phyloP scores from a whole-genome alignment of 2,797 vertebrate species.

The Poecilia gillii region DNA sequence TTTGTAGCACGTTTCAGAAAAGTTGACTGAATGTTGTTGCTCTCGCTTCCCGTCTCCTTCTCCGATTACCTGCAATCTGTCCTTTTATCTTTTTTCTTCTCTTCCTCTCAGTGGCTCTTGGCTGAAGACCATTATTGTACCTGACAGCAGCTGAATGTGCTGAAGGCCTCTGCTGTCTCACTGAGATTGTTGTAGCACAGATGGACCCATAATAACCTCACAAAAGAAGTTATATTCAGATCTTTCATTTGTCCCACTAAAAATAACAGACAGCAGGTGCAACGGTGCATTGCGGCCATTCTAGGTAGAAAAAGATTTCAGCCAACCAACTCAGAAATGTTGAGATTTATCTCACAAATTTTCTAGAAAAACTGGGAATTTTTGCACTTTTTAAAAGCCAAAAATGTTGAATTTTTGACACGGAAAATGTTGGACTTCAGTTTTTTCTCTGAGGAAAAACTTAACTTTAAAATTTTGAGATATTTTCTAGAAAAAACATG shows the following conservation, averaged over 20 bases:
- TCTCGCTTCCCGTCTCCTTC: conserved; percentile 10
- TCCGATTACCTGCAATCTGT: conserved; percentile 44
- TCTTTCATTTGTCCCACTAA: background rate
- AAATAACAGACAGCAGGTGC: background rate
- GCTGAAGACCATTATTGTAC: conserved; percentile 24
- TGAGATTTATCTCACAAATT: too few species aligned
- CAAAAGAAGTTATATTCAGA: conserved; percentile 2
- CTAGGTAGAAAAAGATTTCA: too few species aligned
- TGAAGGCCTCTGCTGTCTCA: conserved; percentile 18
- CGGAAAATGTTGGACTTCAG: too few species aligned
- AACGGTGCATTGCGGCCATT: accelerated
- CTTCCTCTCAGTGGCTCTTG: conserved; percentile 7
- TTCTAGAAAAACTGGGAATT: too few species aligned
- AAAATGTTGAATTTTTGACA: too few species aligned
- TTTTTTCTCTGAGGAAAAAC: too few species aligned
- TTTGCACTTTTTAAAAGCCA: too few species aligned
- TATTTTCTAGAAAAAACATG: too few species aligned
- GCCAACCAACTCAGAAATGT: too few species aligned
- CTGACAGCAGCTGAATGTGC: conserved; percentile 32
- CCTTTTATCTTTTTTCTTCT: conserved; percentile 15
- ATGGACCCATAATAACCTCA: conserved; percentile 11
- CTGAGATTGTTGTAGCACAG: conserved; percentile 2
- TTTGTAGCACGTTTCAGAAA: conserved; percentile 26
- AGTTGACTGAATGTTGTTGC: conserved; percentile 19
- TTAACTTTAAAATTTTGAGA: too few species aligned